Base-by-base conservation (phyloP, 2,888 invertebrate genomes). In the Amphipyra berbera region DNA sequence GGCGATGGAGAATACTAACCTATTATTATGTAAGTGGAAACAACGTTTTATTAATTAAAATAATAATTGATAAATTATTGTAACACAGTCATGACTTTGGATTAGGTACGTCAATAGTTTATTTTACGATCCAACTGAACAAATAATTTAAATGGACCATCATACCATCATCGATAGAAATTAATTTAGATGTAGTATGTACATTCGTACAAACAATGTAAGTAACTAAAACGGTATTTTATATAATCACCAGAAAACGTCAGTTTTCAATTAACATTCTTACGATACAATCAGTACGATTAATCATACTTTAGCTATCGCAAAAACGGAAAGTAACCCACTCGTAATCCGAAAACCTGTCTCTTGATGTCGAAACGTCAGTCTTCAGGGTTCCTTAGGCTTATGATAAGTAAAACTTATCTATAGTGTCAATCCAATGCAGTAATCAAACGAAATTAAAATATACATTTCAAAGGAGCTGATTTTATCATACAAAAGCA, bases 261-360 rank as follows among this genome's bases (percentile, higher is more conserved):
- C 73, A 69, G 79, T 82, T 87, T 89, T 88, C 85, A 88, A 89
- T 89, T 88, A 88, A 87, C 79, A 83, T 82, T 87, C 82, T 78
- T 73, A 49, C 68, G 83, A 83, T 87, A 83, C 69, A 73, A 87
- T 89, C 88, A 68, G 65, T 78, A 70, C 79, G 79, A 88, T 88
- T 88, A 87, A 88, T 89, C 85, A 88, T 87, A 82, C 79, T 83
- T 85, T 81, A 70, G 81, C 82, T 85, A 85, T 83, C 83, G 82
- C 84, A 85, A 84, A 87, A 84, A 85, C 83, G 72, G 84, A 86
- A 84, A 83, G 86, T 82, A 82, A 72, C 74, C 71, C 62, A 76
- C 70, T 75, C 61, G 79, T 83, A 86, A 83, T 82, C 77, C 76
- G 57, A 77, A 68, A 82, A 85, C 85, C 83, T 80, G 86, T 82